phyloP scores from a whole-genome alignment of 2,888 invertebrate species.

The Camptogramma bilineatum region DNA sequence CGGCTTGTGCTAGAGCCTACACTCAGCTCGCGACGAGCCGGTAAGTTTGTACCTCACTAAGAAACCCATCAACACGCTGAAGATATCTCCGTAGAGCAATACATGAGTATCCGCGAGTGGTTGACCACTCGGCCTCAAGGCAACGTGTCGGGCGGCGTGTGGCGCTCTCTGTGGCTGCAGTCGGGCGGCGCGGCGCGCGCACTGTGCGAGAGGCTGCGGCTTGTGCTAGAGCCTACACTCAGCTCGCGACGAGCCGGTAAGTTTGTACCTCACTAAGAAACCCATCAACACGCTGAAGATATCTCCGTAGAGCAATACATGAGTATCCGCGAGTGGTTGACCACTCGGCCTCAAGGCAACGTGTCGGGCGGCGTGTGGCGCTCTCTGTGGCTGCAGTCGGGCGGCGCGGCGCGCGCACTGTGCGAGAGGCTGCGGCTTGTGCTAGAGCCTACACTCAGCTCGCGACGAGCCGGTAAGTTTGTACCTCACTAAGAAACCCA shows the following conservation, averaged over 20 bases:
- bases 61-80: too few species aligned
- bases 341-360: constrained; percentile 43
- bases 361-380: constrained; percentile 65
- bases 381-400: constrained; percentile 73
- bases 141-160: constrained; percentile 66
- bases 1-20: constrained; percentile 98
- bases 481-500: too few species aligned
- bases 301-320: too few species aligned
- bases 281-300: too few species aligned
- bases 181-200: constrained; percentile 74
- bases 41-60: too few species aligned
- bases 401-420: constrained; percentile 79
- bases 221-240: constrained; percentile 98
- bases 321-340: too few species aligned
- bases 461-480: constrained; percentile 88
- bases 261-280: too few species aligned
- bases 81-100: too few species aligned
- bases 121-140: constrained; percentile 39
- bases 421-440: constrained; percentile 97
- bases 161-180: constrained; percentile 57
- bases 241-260: constrained; percentile 91
- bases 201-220: constrained; percentile 96
- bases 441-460: constrained; percentile 97
- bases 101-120: too few species aligned
- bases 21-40: constrained; percentile 93